These are phyloP conservation scores for Nudaria mundana DNA, from an alignment of 2,888 invertebrate species.

Conservation along the genomic window DNA sequence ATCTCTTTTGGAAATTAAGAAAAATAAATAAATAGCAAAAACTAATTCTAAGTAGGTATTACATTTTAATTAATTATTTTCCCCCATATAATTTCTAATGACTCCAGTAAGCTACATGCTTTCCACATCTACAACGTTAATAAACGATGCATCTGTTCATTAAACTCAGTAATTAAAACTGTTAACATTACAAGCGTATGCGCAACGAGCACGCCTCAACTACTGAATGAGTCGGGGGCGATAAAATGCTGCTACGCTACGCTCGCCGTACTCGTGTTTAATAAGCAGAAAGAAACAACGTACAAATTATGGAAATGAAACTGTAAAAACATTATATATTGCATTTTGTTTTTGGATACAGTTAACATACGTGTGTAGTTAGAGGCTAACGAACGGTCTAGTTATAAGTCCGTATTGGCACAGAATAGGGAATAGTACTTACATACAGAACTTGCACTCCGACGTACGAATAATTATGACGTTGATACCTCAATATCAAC, in stretches of 20 bases:
- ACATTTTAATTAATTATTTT: too few relatives aligned
- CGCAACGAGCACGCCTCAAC: slow-evolving; percentile 11
- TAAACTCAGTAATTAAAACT: slow-evolving; percentile 51
- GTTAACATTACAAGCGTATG: slow-evolving; percentile 42
- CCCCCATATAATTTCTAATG: too few relatives aligned
- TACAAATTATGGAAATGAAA: slow-evolving; percentile 31
- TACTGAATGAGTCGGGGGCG: slow-evolving; percentile 30
- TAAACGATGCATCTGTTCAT: slow-evolving; percentile 37
- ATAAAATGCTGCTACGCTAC: slow-evolving; percentile 34
- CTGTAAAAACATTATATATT: slow-evolving; percentile 29
- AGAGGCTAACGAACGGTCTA: too few relatives aligned
- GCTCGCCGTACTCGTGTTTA: slow-evolving; percentile 19
- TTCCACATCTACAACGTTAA: slow-evolving; percentile 19
- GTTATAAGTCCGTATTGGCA: too few relatives aligned
- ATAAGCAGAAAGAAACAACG: slow-evolving; percentile 27
- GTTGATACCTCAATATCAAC: too few relatives aligned
- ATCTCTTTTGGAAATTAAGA: too few relatives aligned
- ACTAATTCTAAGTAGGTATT: too few relatives aligned
- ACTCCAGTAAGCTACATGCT: slow-evolving; percentile 7
- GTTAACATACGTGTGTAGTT: slow-evolving; percentile 5
- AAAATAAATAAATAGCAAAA: too few relatives aligned
- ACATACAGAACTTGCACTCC: too few relatives aligned
- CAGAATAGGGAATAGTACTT: too few relatives aligned
- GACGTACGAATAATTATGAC: too few relatives aligned
- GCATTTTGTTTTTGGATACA: slow-evolving; percentile 14